These are phyloP conservation scores for Oceanites oceanicus DNA, from an alignment of 2,113 vertebrate genomes.

Conservation along the genomic window DNA sequence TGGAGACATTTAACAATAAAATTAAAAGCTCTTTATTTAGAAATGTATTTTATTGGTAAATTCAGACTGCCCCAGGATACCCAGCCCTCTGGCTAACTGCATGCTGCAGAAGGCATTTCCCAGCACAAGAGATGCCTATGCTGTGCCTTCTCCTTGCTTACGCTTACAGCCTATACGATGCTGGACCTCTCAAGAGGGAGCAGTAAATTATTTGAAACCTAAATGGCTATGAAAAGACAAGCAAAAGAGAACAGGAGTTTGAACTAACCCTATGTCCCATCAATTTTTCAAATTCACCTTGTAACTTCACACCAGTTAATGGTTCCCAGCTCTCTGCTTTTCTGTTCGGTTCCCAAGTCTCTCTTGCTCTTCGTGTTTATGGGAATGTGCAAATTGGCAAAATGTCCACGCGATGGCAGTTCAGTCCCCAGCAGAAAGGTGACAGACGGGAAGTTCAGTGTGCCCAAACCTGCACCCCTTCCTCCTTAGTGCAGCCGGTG, in stretches of 20 bases:
- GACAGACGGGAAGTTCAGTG: neutral
- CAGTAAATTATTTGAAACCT: neutral
- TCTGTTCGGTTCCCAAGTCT: neutral
- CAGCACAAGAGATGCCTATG: neutral
- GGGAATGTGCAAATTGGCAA: neutral
- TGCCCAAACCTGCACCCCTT: neutral
- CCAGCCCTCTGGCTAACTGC: neutral
- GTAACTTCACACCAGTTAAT: neutral
- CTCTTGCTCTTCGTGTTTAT: neutral
- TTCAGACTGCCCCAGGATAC: neutral
- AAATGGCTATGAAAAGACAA: neutral
- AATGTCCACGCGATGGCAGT: neutral
- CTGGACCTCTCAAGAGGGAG: neutral
- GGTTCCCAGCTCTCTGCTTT: neutral
- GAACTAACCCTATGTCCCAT: neutral
- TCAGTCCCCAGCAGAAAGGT: neutral
- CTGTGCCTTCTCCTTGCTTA: neutral
- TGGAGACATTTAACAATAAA: neutral
- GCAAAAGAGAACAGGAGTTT: neutral
- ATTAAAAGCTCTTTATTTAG: neutral
- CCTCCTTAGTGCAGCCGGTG: fast-evolving
- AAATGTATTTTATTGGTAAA: neutral
- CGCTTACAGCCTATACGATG: neutral
- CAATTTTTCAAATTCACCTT: neutral
- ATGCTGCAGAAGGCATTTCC: neutral